These are phyloP conservation scores for Ceratotherium simum DNA, from an alignment of 2,113 vertebrate species.

Conservation along the genomic window DNA sequence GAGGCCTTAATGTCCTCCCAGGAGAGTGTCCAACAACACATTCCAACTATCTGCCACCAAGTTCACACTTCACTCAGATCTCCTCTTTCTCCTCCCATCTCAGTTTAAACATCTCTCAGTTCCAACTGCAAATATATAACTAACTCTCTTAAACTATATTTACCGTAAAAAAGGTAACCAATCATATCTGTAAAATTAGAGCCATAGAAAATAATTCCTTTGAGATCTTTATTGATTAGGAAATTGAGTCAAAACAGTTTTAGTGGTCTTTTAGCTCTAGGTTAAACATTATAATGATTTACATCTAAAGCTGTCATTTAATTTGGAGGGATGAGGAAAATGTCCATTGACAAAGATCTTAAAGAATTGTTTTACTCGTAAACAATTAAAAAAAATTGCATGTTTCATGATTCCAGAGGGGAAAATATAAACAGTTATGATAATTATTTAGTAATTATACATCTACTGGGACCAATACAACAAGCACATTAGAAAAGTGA, in stretches of 20 bases:
- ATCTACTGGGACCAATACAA: neutral
- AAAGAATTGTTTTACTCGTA: neutral
- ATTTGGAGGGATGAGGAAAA: neutral
- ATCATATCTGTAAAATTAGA: neutral
- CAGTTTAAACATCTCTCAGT: neutral
- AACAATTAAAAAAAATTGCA: neutral
- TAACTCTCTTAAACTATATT: neutral
- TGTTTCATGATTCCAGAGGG: neutral
- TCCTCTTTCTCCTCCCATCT: neutral
- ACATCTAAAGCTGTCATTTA: neutral
- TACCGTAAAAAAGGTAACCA: neutral
- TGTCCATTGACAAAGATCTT: neutral
- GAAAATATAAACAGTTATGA: neutral
- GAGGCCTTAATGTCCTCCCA: neutral
- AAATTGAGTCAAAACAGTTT: neutral
- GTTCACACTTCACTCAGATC: neutral
- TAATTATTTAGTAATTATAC: neutral
- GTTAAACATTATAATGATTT: neutral
- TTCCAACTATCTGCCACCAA: neutral
- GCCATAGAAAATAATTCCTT: neutral
- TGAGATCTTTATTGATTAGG: neutral
- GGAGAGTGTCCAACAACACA: neutral
- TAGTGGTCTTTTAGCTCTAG: neutral
- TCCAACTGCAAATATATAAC: neutral
- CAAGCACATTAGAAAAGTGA: neutral